Evolutionary conservation across 2,888 invertebrate genomes (phyloP).

Genomic region (Lordiphosa andalusiaca): DNA sequence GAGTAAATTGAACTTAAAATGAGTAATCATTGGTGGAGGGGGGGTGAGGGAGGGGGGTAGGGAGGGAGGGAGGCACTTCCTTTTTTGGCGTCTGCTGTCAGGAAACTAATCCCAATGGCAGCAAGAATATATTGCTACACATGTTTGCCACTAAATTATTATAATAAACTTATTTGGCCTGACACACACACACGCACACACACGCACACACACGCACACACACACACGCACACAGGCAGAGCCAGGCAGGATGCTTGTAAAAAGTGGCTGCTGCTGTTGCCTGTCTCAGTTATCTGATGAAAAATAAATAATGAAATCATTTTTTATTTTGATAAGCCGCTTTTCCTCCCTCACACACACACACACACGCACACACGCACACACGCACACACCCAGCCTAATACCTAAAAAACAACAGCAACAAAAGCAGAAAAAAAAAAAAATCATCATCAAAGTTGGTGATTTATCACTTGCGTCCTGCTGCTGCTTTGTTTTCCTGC

Average conservation of each 20-base stretch:
- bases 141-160: slow-evolving; percentile 69
- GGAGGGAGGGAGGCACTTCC: too few species aligned
- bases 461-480: slow-evolving; percentile 58
- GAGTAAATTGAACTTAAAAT: too few species aligned
- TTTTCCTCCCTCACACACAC: slow-evolving; percentile 39
- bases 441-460: slow-evolving; percentile 65
- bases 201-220: too few species aligned
- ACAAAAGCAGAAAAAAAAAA: slow-evolving; percentile 15
- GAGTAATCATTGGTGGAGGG: too few species aligned
- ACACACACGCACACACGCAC: slow-evolving; percentile 7
- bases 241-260: slow-evolving; percentile 14
- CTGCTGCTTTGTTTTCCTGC: slow-evolving; percentile 8
- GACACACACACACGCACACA: slow-evolving; percentile 42
- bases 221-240: slow-evolving; percentile 43
- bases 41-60: too few species aligned
- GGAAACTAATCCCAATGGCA: slow-evolving; percentile 27
- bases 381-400: slow-evolving; percentile 17
- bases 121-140: slow-evolving; percentile 52
- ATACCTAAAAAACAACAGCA: slow-evolving; percentile 17
- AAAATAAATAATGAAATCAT: slow-evolving; percentile 74
- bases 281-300: slow-evolving; percentile 59
- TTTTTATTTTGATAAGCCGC: slow-evolving; percentile 75
- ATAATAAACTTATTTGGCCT: slow-evolving; percentile 64
- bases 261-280: not conserved
- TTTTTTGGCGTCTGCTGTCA: slow-evolving; percentile 5